phyloP scores from a whole-genome alignment of 1,140 invertebrate genomes.

The Venustaconcha ellipsiformis region DNA sequence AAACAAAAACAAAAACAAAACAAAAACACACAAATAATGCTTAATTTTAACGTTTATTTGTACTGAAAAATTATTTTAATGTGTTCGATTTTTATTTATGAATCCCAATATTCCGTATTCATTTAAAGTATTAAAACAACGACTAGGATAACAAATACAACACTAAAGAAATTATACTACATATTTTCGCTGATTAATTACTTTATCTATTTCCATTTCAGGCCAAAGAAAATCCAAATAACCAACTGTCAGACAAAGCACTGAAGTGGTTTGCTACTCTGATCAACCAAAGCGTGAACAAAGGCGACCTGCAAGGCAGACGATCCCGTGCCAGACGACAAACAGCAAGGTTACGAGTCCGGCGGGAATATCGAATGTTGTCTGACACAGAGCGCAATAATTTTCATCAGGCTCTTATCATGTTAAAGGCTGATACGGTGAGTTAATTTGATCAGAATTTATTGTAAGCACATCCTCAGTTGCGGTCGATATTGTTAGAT shows the following conservation, averaged over 20 bases:
- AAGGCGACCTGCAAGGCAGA: neutral
- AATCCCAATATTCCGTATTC: too few relatives aligned
- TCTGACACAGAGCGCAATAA: constrained; percentile 54
- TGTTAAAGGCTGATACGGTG: constrained; percentile 65
- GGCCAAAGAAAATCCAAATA: neutral
- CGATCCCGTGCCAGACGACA: neutral
- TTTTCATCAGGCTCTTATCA: constrained; percentile 60
- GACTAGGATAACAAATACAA: too few relatives aligned
- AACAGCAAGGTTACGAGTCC: constrained; percentile 8
- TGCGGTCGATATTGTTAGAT: neutral
- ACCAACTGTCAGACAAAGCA: constrained; percentile 7
- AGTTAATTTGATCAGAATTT: constrained; percentile 27
- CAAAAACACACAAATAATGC: too few relatives aligned
- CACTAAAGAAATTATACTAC: too few relatives aligned
- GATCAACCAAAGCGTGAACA: constrained; percentile 14
- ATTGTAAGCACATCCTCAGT: neutral
- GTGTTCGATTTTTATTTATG: too few relatives aligned
- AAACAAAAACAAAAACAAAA: too few relatives aligned
- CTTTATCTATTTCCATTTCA: neutral
- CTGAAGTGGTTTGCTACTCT: constrained; percentile 26
- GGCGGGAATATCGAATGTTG: constrained; percentile 63
- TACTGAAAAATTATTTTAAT: too few relatives aligned
- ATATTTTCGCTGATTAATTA: too few relatives aligned
- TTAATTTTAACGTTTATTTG: too few relatives aligned
- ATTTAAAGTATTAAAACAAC: too few relatives aligned